These are phyloP conservation scores for Tragelaphus imberbis DNA, from an alignment of 2,113 vertebrate genomes.

Conservation along the genomic window DNA sequence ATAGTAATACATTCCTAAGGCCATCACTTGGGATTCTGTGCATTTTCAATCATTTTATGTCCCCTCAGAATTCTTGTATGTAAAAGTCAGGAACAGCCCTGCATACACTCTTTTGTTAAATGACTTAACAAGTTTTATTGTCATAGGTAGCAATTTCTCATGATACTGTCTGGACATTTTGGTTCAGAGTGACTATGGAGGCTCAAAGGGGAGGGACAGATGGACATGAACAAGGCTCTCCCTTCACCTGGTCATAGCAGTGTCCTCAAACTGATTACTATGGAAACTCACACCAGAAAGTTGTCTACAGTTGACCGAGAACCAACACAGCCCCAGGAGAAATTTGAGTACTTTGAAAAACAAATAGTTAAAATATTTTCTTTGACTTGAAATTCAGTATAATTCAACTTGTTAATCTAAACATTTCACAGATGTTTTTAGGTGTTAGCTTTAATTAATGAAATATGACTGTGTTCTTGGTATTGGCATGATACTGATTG, in stretches of 20 bases:
- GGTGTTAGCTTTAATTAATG: not conserved
- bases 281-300: not conserved
- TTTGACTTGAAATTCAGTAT: not conserved
- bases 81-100: not conserved
- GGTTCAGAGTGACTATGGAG: not conserved
- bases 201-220: not conserved
- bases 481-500: not conserved
- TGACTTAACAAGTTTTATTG: constrained; percentile 2
- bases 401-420: not conserved
- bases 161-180: not conserved
- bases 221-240: not conserved
- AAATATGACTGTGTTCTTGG: not conserved
- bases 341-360: not conserved
- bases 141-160: not conserved
- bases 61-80: not conserved
- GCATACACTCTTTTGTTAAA: not conserved
- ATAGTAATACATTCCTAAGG: not conserved
- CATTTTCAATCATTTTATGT: not conserved
- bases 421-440: not conserved
- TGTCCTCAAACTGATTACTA: not conserved
- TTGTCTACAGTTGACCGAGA: not conserved
- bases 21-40: not conserved
- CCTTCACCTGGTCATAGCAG: not conserved
- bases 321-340: not conserved
- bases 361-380: not conserved